Conservation (phyloP, 2,888 invertebrate genomes). For the Sicus ferrugineus region DNA sequence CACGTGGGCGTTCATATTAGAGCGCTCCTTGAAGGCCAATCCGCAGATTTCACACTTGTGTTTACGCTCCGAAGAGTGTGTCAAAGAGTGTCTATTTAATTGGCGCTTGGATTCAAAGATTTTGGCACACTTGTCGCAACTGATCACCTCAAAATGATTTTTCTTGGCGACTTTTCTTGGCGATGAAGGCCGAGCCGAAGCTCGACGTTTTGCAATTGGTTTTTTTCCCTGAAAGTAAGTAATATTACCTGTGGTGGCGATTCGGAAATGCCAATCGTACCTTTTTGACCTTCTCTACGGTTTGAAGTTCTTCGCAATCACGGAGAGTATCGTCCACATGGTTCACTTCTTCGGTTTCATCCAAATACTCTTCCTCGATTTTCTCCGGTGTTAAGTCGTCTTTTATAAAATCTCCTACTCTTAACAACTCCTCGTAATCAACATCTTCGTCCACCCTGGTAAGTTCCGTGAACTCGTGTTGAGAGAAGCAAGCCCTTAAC, state of each 20-base stretch:
- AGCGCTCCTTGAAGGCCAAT: constrained; percentile 6
- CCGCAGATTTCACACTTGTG: constrained; percentile 1
- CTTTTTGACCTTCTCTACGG: background rate
- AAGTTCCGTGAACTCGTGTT: background rate
- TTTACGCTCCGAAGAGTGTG: constrained; percentile 23
- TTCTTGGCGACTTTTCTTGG: no score
- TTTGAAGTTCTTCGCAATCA: background rate
- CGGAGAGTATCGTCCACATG: background rate
- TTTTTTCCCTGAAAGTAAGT: background rate
- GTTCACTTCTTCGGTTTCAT: background rate
- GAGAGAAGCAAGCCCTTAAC: no score
- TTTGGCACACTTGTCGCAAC: constrained; percentile 56
- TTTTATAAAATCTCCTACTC: background rate
- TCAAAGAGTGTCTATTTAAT: constrained; percentile 32
- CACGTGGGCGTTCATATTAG: constrained; percentile 2
- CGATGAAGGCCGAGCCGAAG: no score
- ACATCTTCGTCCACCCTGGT: background rate
- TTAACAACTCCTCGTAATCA: background rate
- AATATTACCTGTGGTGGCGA: background rate
- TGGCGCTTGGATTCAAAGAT: constrained; percentile 19
- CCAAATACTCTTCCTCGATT: background rate
- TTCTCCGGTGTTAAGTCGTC: background rate
- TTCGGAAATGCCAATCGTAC: background rate
- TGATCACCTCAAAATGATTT: constrained; percentile 37
- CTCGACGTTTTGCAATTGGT: background rate